A percentile compares a stretch with the other conserved stretches of the same genome.
Conservation (phyloP, 1,140 invertebrate species). For the Papilio glaucus region DNA sequence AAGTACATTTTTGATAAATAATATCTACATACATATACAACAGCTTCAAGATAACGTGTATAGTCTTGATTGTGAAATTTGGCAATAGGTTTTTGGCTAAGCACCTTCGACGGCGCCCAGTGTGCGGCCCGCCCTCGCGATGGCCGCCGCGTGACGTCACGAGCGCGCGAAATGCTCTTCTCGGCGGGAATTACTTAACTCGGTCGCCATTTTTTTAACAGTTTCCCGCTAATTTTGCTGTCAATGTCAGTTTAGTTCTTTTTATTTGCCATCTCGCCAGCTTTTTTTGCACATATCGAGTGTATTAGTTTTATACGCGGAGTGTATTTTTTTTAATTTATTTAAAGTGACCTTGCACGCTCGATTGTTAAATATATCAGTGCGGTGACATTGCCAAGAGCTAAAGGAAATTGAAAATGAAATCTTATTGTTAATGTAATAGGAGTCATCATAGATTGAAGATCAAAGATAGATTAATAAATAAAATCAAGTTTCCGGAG, state of each 20-base stretch:
- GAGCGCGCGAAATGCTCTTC: slow-evolving; percentile 55
- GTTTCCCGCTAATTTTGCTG: slow-evolving; percentile 46
- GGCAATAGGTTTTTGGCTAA: slow-evolving; percentile 66
- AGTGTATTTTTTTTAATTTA: slow-evolving; percentile 43
- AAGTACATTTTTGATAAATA: slow-evolving; percentile 35
- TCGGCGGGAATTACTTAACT: slow-evolving; percentile 61
- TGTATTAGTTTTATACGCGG: slow-evolving; percentile 20
- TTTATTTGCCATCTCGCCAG: slow-evolving; percentile 37
- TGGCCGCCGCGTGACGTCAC: slow-evolving; percentile 58
- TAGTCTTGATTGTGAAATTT: slow-evolving; percentile 71
- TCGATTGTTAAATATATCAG: slow-evolving; percentile 41
- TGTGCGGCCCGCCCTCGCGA: slow-evolving; percentile 49
- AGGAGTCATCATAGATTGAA: slow-evolving; percentile 39
- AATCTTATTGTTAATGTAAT: slow-evolving; percentile 46
- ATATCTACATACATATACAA: slow-evolving; percentile 16
- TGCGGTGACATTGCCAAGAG: slow-evolving; percentile 42
- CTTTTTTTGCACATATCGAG: slow-evolving; percentile 44
- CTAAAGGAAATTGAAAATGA: slow-evolving; percentile 53
- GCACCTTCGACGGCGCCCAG: slow-evolving; percentile 47
- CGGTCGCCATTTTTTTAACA: slow-evolving; percentile 43
- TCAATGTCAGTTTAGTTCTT: slow-evolving; percentile 45
- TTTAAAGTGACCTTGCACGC: slow-evolving; percentile 53
- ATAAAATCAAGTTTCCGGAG: slow-evolving; percentile 1
- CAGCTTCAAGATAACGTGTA: slow-evolving; percentile 49
- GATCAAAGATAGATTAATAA: background rate